Evolutionary conservation across 1,140 invertebrate genomes (phyloP), one percentile per base, ranked within the genome.

Genomic region (Microplitis mediator): DNA sequence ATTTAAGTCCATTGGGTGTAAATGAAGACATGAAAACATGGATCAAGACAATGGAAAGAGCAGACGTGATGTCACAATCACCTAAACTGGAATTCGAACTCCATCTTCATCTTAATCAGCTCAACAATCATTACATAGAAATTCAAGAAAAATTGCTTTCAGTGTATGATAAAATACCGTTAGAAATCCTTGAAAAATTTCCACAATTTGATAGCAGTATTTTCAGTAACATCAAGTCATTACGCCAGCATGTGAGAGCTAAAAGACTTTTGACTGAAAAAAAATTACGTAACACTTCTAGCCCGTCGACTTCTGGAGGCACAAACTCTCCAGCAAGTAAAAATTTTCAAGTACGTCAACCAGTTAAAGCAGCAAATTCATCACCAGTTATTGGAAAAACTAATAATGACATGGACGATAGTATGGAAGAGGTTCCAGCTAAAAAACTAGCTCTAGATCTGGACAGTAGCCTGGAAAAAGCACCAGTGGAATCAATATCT

Each of bases 181-280:
- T 84, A 3, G 60, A 74, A n/a, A 71, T 86, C 13, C 58, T 86
- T 8, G 72, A 80, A 62, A 74, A 82, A 23, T 82, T 85, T 77
- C 85, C 84, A 6, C 75, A 80, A 31, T 87, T 85, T 69, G 75
- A 86, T 69, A 4, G 23, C 1, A 73, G 75, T 9, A 64, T 73
- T 32, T 85, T 78, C 52, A 77, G 73, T 50, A 76, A 75, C 6
- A 64, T 86, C 16, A 84, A 81, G 75, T 76, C 78, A 52, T 61
- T 87, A 0, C 74, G 80, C 56, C 79, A 84, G 65, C 82, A 82
- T 13, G 72, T 86, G 1, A 85, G 83, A 78, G 83, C 84, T 3
- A 83, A 80, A 73, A 72, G 76, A 23, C 73, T 78, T 16, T 70
- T 80, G 4, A 77, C 77, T 2, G 75, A 83, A 13, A 83, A 78